These are phyloP conservation scores for Choloepus didactylus DNA, from an alignment of 2,797 vertebrate genomes.

Conservation along the genomic window DNA sequence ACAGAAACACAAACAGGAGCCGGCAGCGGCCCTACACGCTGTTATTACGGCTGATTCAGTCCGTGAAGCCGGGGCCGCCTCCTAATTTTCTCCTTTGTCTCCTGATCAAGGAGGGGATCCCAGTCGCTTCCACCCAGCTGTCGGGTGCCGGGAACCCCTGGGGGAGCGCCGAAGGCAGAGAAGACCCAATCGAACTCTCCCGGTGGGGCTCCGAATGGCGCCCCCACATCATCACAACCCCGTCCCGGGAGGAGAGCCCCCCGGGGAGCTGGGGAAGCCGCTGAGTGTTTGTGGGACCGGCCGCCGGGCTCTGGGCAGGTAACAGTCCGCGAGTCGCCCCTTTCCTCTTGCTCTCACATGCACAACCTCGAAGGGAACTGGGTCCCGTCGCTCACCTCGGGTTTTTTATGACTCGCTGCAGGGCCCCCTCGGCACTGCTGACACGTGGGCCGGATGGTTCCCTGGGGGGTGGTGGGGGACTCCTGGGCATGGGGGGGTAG, in stretches of 20 bases:
- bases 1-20: conserved; percentile 64
- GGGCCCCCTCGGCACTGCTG: neutral
- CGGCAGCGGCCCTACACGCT: neutral
- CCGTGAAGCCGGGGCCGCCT: neutral
- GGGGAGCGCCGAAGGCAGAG: too few species aligned
- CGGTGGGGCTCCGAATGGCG: too few species aligned
- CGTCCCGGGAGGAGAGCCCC: too few species aligned
- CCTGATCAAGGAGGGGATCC: neutral
- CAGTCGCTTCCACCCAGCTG: neutral
- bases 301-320: too few species aligned
- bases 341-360: rapidly evolving
- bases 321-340: too few species aligned
- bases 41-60: conserved; percentile 67
- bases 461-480: too few species aligned
- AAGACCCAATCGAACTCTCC: too few species aligned
- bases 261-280: too few species aligned
- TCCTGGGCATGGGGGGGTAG: neutral
- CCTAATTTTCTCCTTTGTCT: conserved; percentile 53
- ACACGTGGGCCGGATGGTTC: neutral
- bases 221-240: too few species aligned
- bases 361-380: neutral
- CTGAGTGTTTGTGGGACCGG: too few species aligned
- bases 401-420: too few species aligned
- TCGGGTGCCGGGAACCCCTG: neutral
- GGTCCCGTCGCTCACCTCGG: too few species aligned